Evolutionary conservation across 1,140 invertebrate species (phyloP).

Genomic region (Pseudomyrmex flavicornis): DNA sequence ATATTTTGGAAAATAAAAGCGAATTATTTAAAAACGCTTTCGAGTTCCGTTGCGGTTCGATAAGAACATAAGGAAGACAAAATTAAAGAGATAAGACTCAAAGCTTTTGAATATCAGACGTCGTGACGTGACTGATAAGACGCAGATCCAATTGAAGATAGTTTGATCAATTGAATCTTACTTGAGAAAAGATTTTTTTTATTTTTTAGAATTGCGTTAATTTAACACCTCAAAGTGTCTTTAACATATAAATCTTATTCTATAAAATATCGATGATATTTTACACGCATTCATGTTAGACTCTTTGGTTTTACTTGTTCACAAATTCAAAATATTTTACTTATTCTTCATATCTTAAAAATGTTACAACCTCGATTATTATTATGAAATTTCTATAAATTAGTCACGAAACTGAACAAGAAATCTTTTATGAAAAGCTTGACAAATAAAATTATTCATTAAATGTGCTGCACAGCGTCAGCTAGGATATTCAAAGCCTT

Average conservation of each 20-base stretch:
- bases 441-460: constrained; percentile 60
- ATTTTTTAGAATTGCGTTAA: not conserved
- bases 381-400: constrained; percentile 35
- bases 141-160: not conserved
- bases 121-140: not conserved
- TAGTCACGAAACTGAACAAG: constrained; percentile 21
- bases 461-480: constrained; percentile 42
- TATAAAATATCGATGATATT: not conserved
- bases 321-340: constrained; percentile 23
- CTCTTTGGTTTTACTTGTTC: constrained; percentile 27
- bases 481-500: constrained; percentile 15
- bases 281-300: not conserved
- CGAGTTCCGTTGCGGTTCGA: not conserved
- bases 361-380: constrained; percentile 21
- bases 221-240: no score
- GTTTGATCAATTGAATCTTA: not conserved
- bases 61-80: not conserved
- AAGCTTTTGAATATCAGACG: not conserved
- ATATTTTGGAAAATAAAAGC: constrained; percentile 16
- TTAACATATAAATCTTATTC: no score
- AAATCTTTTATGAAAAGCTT: constrained; percentile 50
- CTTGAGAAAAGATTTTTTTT: not conserved
- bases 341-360: constrained; percentile 27
- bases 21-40: constrained; percentile 1
- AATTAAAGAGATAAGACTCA: constrained; percentile 29